Conservation (phyloP, 2,797 vertebrate species). For the Rhinophrynus dorsalis region DNA sequence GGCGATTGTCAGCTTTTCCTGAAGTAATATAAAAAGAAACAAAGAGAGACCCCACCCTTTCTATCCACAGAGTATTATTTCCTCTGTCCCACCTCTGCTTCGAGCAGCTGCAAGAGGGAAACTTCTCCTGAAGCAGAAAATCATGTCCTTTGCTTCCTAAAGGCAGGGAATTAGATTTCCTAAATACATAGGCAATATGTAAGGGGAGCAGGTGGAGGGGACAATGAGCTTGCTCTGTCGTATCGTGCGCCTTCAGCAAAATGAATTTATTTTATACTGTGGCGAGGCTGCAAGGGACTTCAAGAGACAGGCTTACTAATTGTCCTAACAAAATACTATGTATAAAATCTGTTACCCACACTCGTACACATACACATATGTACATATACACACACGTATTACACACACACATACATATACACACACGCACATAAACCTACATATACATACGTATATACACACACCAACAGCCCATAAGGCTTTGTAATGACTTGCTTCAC, state of each 20-base stretch:
- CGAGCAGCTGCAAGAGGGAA: constrained; percentile 62
- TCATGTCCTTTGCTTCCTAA: constrained; percentile 51
- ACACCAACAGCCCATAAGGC: no score
- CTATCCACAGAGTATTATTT: constrained; percentile 78
- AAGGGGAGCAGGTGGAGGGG: constrained; percentile 43
- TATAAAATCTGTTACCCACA: no score
- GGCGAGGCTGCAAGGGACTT: background rate
- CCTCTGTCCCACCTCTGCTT: constrained; percentile 72
- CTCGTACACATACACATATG: no score
- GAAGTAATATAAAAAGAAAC: constrained; percentile 99
- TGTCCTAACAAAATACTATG: constrained; percentile 4
- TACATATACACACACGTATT: no score
- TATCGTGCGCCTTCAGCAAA: constrained; percentile 37
- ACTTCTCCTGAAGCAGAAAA: constrained; percentile 62
- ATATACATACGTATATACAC: no score
- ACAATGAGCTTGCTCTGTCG: constrained; percentile 50
- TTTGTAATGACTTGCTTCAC: no score
- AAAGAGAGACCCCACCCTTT: constrained; percentile 87
- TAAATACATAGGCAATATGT: constrained; percentile 37
- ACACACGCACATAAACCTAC: no score
- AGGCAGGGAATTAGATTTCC: constrained; percentile 62
- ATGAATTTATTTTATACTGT: constrained; percentile 27
- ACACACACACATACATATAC: no score
- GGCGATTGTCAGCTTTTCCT: constrained; percentile 97
- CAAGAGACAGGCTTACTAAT: constrained; percentile 37